A percentile compares a stretch with the other conserved stretches of the same genome.
These are phyloP conservation scores for Athrips mouffetella DNA, from an alignment of 2,888 invertebrate species.

Conservation along the genomic window DNA sequence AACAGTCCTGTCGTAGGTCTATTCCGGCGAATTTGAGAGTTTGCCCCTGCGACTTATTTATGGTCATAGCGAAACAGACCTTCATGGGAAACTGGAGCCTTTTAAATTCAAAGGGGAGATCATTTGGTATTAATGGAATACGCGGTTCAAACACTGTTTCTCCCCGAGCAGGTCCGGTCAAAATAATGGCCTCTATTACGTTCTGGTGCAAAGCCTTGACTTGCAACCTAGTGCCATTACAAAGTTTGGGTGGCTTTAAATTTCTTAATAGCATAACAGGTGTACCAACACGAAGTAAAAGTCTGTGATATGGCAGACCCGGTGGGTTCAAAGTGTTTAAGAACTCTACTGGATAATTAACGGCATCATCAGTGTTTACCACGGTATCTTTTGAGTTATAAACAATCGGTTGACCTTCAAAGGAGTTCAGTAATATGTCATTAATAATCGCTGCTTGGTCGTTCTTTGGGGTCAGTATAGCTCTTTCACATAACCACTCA, in stretches of 20 bases:
- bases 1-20: constrained; percentile 17
- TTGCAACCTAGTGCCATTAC: background rate
- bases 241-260: background rate
- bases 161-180: background rate
- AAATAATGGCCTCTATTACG: constrained; percentile 13
- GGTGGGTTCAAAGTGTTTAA: background rate
- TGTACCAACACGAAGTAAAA: background rate
- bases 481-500: constrained; percentile 7
- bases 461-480: constrained; percentile 11
- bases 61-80: constrained; percentile 21
- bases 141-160: constrained; percentile 3
- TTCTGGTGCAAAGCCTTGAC: background rate
- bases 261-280: background rate
- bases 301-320: background rate
- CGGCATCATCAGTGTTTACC: background rate
- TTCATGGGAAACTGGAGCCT: constrained; percentile 16
- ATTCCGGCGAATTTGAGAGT: constrained; percentile 16
- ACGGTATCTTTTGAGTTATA: background rate
- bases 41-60: constrained; percentile 23
- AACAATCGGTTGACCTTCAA: background rate
- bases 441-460: constrained; percentile 13
- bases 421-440: background rate
- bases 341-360: background rate
- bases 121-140: constrained; percentile 7
- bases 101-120: constrained; percentile 14